These are phyloP conservation scores for Eunapius fragilis DNA, from an alignment of 37 sponge, comb jelly and placozoan species.

Conservation along the genomic window DNA sequence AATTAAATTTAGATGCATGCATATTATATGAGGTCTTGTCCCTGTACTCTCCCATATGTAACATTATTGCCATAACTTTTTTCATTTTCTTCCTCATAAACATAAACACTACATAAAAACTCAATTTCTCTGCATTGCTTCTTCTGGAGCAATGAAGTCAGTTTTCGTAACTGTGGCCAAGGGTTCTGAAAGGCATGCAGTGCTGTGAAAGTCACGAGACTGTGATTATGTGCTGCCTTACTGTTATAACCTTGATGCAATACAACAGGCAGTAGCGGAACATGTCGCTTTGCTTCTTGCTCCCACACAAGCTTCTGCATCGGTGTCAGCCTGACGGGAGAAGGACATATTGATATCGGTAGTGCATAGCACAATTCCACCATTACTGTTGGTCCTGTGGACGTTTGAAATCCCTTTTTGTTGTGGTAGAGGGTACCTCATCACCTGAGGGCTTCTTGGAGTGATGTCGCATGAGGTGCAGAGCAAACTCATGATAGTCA, in stretches of 20 bases:
- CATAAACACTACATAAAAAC: no score
- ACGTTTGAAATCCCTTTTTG: constrained; percentile 50
- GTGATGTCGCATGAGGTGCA: constrained; percentile 56
- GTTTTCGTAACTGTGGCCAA: no score
- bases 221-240: background rate
- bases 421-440: constrained; percentile 15
- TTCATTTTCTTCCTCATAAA: no score
- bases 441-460: background rate
- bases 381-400: constrained; percentile 48
- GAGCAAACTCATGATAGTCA: constrained; percentile 87
- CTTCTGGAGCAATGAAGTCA: no score
- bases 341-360: background rate
- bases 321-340: constrained; percentile 32
- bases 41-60: no score
- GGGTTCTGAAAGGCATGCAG: no score
- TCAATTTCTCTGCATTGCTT: no score
- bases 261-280: constrained; percentile 24
- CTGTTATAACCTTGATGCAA: background rate
- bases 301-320: constrained; percentile 50
- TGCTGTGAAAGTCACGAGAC: no score
- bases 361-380: background rate
- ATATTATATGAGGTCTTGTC: no score
- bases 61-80: no score
- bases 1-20: no score
- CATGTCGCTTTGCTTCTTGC: constrained; percentile 30